Percentiles rank a stretch among this genome's conserved stretches.
Evolutionary conservation across 2,888 invertebrate species (phyloP).

Genomic region (Lasiommata megera): DNA sequence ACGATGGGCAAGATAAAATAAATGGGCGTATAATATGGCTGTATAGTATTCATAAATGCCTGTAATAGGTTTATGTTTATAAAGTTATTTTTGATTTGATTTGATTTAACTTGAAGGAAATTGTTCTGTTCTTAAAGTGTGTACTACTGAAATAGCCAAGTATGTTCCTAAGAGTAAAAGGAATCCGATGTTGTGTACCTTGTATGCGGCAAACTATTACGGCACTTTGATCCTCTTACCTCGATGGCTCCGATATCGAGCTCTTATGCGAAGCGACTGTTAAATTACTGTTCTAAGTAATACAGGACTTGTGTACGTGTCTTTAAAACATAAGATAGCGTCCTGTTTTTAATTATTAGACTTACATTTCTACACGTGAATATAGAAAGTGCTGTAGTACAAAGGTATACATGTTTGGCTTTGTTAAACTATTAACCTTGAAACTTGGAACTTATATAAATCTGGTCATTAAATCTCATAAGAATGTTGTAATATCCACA

Average conservation of each 20-base stretch:
- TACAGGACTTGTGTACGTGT: neutral
- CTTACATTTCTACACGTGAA: too few species aligned
- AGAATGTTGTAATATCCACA: slow-evolving; percentile 78
- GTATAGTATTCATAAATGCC: too few species aligned
- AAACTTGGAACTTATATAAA: slow-evolving; percentile 25
- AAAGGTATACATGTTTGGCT: too few species aligned
- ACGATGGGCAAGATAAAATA: too few species aligned
- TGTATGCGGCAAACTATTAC: slow-evolving; percentile 50
- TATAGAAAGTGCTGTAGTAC: too few species aligned
- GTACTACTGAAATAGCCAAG: neutral
- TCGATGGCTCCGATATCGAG: slow-evolving; percentile 53
- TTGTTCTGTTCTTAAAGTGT: neutral
- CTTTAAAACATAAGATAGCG: neutral
- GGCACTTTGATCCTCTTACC: slow-evolving; percentile 66
- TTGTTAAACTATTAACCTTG: neutral
- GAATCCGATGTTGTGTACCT: slow-evolving; percentile 25
- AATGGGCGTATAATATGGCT: too few species aligned
- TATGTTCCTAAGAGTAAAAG: slow-evolving; percentile 17
- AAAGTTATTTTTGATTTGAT: too few species aligned
- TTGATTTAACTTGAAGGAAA: slow-evolving; percentile 9
- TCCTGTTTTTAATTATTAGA: too few species aligned
- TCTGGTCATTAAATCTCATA: slow-evolving; percentile 52
- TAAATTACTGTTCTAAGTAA: slow-evolving; percentile 23
- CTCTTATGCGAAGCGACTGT: slow-evolving; percentile 35
- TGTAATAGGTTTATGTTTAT: too few species aligned